Percentiles rank a stretch among this genome's conserved stretches.
phyloP scores from a whole-genome alignment of 2,113 vertebrate species.

The Cygnus buccinator region DNA sequence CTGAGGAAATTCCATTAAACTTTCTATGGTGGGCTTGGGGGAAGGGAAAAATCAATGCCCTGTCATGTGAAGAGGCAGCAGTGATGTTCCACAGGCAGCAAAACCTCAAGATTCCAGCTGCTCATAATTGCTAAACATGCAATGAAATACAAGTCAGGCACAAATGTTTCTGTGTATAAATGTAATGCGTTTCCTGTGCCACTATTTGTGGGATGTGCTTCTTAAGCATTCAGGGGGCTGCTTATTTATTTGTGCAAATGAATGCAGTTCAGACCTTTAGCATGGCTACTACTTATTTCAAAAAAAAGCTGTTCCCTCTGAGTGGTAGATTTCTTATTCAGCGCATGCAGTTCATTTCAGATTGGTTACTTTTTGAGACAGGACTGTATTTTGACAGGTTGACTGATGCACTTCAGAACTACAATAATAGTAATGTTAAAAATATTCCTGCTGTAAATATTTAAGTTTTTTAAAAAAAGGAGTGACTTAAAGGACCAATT shows the following conservation, averaged over 20 bases:
- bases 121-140: neutral
- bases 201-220: neutral
- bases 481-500: neutral
- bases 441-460: neutral
- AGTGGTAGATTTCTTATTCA: neutral
- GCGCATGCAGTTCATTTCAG: neutral
- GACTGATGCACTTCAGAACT: neutral
- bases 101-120: neutral
- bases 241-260: neutral
- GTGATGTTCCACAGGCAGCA: neutral
- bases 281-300: neutral
- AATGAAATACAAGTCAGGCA: neutral
- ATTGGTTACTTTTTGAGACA: neutral
- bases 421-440: neutral
- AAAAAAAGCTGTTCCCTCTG: neutral
- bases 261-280: neutral
- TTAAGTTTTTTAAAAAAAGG: neutral
- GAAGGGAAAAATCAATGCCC: neutral
- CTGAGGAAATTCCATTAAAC: neutral
- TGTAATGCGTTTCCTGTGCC: neutral
- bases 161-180: neutral
- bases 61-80: neutral
- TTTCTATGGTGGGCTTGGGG: neutral
- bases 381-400: neutral
- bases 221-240: neutral